Evolutionary conservation across 2,797 vertebrate species (phyloP).

Genomic region (Eidolon dupreanum): DNA sequence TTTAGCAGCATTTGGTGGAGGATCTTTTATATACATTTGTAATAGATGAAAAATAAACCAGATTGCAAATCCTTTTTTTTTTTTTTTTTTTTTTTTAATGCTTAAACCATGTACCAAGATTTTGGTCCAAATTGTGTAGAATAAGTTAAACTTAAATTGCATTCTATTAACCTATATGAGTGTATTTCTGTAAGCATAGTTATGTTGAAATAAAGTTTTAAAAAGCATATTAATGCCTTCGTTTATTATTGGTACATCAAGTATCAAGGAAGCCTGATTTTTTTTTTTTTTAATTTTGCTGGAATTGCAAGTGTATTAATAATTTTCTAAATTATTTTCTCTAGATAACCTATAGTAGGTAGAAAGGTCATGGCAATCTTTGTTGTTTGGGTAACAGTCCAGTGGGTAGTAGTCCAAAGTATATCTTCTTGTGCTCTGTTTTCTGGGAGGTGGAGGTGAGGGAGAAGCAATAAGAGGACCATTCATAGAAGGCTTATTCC

Average conservation of each 20-base stretch:
- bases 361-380: not conserved
- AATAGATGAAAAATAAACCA: constrained; percentile 86
- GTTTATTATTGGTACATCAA: constrained; percentile 55
- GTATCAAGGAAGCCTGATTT: not conserved
- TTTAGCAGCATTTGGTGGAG: constrained; percentile 84
- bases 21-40: constrained; percentile 87
- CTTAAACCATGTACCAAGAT: constrained; percentile 83
- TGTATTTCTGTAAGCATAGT: constrained; percentile 89
- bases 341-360: not conserved
- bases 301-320: not conserved
- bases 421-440: not conserved
- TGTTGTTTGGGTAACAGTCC: not conserved
- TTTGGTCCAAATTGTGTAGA: constrained; percentile 85
- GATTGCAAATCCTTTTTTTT: constrained; percentile 77
- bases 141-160: constrained; percentile 86
- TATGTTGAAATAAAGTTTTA: constrained; percentile 89
- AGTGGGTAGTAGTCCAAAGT: not conserved
- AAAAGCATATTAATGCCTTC: constrained; percentile 76
- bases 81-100: constrained; percentile 65
- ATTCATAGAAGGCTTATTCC: not conserved
- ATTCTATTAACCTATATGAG: constrained; percentile 86
- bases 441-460: not conserved
- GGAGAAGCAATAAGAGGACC: not conserved
- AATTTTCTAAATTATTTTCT: not conserved
- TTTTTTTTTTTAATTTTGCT: not conserved